A percentile compares a stretch with the other conserved stretches of the same genome.
Conservation (phyloP, 2,888 invertebrate genomes). For the Andrena chrysosceles region DNA sequence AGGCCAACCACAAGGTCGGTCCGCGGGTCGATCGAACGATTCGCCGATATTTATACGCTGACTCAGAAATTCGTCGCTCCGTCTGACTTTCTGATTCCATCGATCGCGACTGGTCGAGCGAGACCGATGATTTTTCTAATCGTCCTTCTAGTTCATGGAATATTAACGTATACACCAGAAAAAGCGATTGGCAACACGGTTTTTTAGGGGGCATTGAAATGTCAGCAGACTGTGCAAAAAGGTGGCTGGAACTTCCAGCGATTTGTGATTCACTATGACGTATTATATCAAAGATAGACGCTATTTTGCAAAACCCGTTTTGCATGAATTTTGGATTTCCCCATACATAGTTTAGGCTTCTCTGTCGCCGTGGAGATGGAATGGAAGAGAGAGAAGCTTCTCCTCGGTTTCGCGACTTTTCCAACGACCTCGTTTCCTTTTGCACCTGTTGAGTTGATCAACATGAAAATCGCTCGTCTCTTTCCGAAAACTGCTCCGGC, state of each 20-base stretch:
- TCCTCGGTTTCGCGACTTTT: conserved; percentile 43
- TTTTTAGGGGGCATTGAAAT: neutral
- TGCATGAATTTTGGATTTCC: neutral
- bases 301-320: conserved; percentile 16
- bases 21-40: conserved; percentile 19
- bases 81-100: conserved; percentile 39
- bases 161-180: neutral
- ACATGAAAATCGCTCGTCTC: conserved; percentile 47
- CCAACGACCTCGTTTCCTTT: conserved; percentile 38
- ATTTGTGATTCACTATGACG: conserved; percentile 19
- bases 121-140: neutral
- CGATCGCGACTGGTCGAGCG: neutral
- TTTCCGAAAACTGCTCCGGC: conserved; percentile 58
- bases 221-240: neutral
- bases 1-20: conserved; percentile 46
- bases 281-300: conserved; percentile 2
- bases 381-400: conserved; percentile 7
- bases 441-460: conserved; percentile 29
- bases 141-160: neutral
- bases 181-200: neutral
- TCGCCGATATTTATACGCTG: conserved; percentile 50
- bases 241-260: neutral
- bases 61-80: conserved; percentile 26
- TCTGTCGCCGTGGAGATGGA: neutral
- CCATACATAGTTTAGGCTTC: neutral